Evolutionary conservation across 2,113 vertebrate genomes (phyloP).

Genomic region (Caretta caretta): DNA sequence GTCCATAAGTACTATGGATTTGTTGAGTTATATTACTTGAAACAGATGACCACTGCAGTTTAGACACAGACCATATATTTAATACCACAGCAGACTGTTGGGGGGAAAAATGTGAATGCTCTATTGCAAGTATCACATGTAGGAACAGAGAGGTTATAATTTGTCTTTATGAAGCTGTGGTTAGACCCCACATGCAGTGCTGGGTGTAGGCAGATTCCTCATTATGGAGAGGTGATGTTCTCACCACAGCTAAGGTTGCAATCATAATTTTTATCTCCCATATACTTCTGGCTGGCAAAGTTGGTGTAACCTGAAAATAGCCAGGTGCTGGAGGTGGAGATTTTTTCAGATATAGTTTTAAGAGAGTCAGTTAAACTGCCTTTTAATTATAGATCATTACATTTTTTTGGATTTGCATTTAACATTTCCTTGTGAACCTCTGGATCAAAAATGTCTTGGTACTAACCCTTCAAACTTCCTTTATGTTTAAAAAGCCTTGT

Average conservation of each 20-base stretch:
- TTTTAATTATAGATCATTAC: not conserved
- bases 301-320: not conserved
- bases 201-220: not conserved
- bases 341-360: fast-evolving
- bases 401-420: not conserved
- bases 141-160: not conserved
- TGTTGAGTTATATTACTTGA: not conserved
- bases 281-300: not conserved
- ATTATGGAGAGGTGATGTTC: not conserved
- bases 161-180: not conserved
- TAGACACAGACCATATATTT: not conserved
- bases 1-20: not conserved
- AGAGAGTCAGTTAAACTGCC: not conserved
- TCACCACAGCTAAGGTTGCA: not conserved
- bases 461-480: not conserved
- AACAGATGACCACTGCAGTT: not conserved
- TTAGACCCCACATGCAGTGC: not conserved
- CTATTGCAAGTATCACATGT: not conserved
- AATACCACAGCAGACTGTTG: not conserved
- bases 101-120: not conserved
- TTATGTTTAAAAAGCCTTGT: not conserved
- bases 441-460: not conserved
- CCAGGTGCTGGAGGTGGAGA: not conserved
- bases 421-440: not conserved
- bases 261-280: not conserved